A percentile compares a stretch with the other conserved stretches of the same genome.
phyloP scores from a whole-genome alignment of 2,113 vertebrate species.

The Myrmecophaga tridactyla region DNA sequence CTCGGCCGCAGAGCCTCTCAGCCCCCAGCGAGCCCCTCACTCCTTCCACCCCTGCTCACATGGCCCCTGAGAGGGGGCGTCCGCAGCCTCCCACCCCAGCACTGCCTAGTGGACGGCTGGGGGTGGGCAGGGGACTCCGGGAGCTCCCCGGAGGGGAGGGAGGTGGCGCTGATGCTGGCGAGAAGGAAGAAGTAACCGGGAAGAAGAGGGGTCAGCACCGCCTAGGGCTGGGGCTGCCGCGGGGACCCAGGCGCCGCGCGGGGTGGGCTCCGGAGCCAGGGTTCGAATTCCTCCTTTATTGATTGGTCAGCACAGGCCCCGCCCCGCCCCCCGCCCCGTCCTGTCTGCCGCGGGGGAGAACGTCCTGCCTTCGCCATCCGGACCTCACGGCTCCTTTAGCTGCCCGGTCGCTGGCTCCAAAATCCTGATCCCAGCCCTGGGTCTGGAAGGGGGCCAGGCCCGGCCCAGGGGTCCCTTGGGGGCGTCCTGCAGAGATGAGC shows the following conservation, averaged over 20 bases:
- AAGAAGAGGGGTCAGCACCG: no score
- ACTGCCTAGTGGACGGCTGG: no score
- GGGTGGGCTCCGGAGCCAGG: background rate
- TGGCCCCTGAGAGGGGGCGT: no score
- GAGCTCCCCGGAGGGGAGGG: no score
- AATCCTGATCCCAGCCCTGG: background rate
- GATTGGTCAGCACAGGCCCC: background rate
- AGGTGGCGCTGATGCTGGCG: no score
- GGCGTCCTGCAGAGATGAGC: background rate
- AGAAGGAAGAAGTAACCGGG: no score
- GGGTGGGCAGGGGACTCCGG: no score
- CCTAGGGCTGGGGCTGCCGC: no score
- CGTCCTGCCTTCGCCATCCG: background rate
- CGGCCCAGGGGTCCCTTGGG: background rate
- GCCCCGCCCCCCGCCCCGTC: background rate
- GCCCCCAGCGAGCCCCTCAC: no score
- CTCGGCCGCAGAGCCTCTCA: fast-evolving
- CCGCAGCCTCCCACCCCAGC: no score
- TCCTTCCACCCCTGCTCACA: no score
- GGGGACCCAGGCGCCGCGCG: no score
- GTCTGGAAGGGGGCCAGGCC: background rate
- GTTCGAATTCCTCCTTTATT: conserved; percentile 67
- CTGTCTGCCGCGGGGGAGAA: fast-evolving
- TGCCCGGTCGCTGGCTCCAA: fast-evolving
- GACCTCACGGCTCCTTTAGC: background rate